These are phyloP conservation scores for Ctenomys sociabilis DNA, from an alignment of 2,113 vertebrate genomes.

Conservation along the genomic window DNA sequence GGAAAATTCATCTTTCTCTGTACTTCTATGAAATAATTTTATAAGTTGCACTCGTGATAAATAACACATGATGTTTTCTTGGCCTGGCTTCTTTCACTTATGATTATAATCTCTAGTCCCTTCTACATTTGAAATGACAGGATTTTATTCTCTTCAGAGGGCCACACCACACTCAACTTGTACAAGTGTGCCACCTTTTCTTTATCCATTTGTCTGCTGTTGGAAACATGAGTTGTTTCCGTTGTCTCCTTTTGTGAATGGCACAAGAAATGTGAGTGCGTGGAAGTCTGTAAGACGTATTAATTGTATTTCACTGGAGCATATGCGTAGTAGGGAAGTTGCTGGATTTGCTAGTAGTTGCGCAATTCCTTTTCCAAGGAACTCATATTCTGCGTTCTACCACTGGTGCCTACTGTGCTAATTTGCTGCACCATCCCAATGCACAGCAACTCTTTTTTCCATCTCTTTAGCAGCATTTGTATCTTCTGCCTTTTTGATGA, in stretches of 20 bases:
- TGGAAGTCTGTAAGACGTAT: background rate
- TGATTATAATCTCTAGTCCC: background rate
- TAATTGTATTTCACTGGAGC: background rate
- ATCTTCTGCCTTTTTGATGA: background rate
- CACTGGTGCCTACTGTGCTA: background rate
- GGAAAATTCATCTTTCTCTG: background rate
- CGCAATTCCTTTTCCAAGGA: background rate
- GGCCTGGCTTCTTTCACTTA: background rate
- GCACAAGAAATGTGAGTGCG: background rate
- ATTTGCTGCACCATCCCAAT: too few species aligned
- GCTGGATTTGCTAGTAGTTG: background rate
- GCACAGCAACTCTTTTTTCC: background rate
- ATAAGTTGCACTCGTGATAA: background rate
- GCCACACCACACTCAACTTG: background rate
- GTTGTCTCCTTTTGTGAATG: background rate
- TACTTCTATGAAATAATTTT: background rate
- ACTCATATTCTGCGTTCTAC: background rate
- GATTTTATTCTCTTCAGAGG: background rate
- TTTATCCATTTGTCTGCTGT: background rate
- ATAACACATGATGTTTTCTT: background rate
- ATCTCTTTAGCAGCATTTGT: too few species aligned
- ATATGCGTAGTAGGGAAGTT: background rate
- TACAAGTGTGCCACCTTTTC: background rate
- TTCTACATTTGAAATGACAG: background rate
- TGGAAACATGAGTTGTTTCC: background rate